Base-by-base conservation (phyloP, 2,113 vertebrate genomes). In the Corythoichthys haematopterus region DNA sequence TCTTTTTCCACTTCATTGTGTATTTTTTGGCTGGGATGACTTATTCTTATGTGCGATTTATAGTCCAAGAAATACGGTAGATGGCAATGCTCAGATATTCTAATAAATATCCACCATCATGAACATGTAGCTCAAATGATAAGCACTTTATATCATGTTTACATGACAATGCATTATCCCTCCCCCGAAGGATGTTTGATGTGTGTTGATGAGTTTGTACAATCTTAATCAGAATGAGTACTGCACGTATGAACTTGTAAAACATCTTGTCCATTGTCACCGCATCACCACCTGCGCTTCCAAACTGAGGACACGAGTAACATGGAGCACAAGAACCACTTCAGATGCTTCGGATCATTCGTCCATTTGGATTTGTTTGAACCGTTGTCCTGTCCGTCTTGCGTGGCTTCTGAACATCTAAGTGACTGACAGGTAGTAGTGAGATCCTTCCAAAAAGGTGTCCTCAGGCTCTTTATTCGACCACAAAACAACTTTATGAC, bases 101-200 rank as follows among this genome's bases (percentile, higher is more conserved):
- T 93, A 98, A 82, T 91, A 92, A 76, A 86, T 87, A 87, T 84
- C 93, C 79, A 93, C 93, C 0, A 90, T 94, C 79, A 92, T 93
- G 88, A 93, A 69, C 90, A 80, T 81, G 81, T 84, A 80, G 83
- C 85, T 83, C 70, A 78, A 78, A 79, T 66, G 69, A 75, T 81
- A 52, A 87, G 82, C 84, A 88, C 81, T 87, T 84, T 61, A 72
- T 81, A 65, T 82, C 71, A 82, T 70, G 74, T 64, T 79, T 68
- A 81, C 80, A 84, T 68, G 70, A 77, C 66, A 68, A 80, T 80
- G 69, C 86, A 70, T 69, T 74, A 76, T 74, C 66, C 56, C 53
- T 6, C 16, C 16, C 36, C 35, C 2, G 4, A 51, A 33, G 13
- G 20, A 20, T 20, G 45, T 47, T 46, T 43, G 6, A 40, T 56